These are phyloP conservation scores for Bufo bufo DNA, from an alignment of 2,113 vertebrate genomes.

Conservation along the genomic window DNA sequence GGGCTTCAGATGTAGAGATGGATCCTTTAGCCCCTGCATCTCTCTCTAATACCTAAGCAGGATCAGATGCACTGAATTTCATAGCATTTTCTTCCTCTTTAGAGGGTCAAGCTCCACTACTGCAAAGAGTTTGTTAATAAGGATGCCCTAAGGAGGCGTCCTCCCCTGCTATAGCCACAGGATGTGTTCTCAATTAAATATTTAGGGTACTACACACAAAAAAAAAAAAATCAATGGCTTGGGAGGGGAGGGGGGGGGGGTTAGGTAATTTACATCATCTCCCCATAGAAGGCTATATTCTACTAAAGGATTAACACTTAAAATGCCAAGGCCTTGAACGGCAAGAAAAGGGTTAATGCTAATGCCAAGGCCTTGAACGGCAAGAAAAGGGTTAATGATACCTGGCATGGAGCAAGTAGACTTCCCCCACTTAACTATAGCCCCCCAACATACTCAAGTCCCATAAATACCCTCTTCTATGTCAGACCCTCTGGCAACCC, in stretches of 20 bases:
- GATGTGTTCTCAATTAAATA: conserved; percentile 65
- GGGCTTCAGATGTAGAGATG: conserved; percentile 14
- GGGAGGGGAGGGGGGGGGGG: conserved; percentile 49
- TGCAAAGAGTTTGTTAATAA: conserved; percentile 54
- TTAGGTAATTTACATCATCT: conserved; percentile 60
- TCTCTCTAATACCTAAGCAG: neutral
- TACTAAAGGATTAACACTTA: conserved; percentile 6
- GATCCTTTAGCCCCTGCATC: neutral
- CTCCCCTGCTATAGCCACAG: conserved; percentile 32
- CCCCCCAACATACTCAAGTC: neutral
- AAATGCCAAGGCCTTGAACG: neutral
- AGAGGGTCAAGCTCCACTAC: conserved; percentile 62
- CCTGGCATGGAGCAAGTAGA: neutral
- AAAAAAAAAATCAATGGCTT: conserved; percentile 56
- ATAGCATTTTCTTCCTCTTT: conserved; percentile 8
- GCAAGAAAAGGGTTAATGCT: conserved; percentile 14
- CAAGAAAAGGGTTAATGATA: neutral
- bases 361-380: neutral
- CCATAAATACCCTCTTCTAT: neutral
- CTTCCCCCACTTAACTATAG: neutral
- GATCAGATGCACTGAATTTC: neutral
- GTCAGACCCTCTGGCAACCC: neutral
- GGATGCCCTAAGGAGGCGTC: conserved; percentile 61
- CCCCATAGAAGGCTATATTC: conserved; percentile 6
- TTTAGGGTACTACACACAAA: conserved; percentile 64